These are phyloP conservation scores for Ornithoptera alexandrae DNA, from an alignment of 2,888 invertebrate species.

Conservation along the genomic window DNA sequence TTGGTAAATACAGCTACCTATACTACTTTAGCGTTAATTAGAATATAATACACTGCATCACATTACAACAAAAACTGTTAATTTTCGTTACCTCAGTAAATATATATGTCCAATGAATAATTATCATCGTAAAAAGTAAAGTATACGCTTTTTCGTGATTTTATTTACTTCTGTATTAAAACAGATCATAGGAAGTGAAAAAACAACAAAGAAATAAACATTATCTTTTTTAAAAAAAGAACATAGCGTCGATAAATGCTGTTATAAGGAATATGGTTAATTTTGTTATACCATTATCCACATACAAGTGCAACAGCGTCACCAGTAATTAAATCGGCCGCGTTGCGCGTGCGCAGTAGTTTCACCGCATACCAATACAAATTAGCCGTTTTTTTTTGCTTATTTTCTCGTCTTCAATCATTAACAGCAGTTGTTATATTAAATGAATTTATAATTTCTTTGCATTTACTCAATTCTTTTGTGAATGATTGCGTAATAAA, in stretches of 20 bases:
- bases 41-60: no score
- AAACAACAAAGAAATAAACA: no score
- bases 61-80: no score
- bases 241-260: background rate
- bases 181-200: no score
- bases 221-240: background rate
- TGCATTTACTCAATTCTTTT: background rate
- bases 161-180: no score
- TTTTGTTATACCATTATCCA: background rate
- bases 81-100: no score
- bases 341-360: conserved; percentile 11
- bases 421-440: background rate
- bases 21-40: no score
- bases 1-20: no score
- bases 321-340: background rate
- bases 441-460: conserved; percentile 1
- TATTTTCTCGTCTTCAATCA: conserved; percentile 19
- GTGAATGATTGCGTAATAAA: background rate
- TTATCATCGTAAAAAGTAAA: no score
- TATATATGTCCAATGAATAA: no score
- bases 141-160: no score
- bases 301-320: background rate
- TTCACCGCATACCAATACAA: conserved; percentile 24
- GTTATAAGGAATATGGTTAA: no score
- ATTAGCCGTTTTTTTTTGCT: conserved; percentile 5